A percentile compares a stretch with the other conserved stretches of the same genome.
phyloP scores from a whole-genome alignment of 2,888 invertebrate species.

The Drosophila histrio region DNA sequence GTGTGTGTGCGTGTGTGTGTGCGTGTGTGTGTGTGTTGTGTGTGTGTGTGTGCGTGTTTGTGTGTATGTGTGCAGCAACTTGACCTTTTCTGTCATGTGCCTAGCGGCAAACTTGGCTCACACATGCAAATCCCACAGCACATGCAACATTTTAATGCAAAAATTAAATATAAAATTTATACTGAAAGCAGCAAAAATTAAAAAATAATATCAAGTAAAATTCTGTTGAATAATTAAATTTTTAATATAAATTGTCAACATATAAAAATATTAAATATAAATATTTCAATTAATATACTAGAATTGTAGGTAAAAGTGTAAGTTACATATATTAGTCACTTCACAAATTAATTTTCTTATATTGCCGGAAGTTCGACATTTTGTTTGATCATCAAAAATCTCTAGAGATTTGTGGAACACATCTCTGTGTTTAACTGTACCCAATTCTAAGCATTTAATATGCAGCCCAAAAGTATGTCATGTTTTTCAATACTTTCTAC shows the following conservation, averaged over 20 bases:
- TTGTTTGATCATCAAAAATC: no score
- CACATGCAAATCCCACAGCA: constrained; percentile 1
- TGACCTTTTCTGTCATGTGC: constrained; percentile 40
- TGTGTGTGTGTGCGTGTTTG: not conserved
- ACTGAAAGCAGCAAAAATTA: not conserved
- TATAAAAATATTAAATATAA: no score
- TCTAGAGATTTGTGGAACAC: no score
- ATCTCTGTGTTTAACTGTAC: no score
- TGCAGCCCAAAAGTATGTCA: not conserved
- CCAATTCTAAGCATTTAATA: not conserved
- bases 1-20: not conserved
- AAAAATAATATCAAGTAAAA: not conserved
- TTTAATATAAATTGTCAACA: not conserved
- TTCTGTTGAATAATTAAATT: not conserved
- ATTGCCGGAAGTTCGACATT: no score
- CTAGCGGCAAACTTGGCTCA: not conserved
- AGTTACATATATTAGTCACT: no score
- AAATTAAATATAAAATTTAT: constrained; percentile 1
- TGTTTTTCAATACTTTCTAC: not conserved
- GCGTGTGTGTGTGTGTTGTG: constrained; percentile 5
- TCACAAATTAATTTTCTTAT: no score
- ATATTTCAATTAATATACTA: no score
- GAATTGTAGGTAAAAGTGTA: no score
- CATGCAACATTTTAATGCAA: not conserved
- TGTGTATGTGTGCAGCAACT: constrained; percentile 9